Evolutionary conservation across 2,888 invertebrate species (phyloP).

Genomic region (Cataglyphis livida): DNA sequence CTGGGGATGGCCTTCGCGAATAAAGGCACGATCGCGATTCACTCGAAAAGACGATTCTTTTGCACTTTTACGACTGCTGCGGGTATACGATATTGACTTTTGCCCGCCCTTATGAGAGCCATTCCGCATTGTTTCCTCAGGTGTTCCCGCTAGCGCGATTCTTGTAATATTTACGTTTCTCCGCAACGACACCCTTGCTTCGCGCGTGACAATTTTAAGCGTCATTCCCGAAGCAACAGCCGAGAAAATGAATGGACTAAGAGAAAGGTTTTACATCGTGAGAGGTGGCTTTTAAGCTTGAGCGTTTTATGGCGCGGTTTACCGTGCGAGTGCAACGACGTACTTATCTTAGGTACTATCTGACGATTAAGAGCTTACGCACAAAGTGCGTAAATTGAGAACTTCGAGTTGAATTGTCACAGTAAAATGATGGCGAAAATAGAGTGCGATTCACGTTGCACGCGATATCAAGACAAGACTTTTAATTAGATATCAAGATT

Average conservation of each 20-base stretch:
- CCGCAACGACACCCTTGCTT: slow-evolving; percentile 30
- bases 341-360: background rate
- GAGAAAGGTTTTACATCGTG: background rate
- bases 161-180: slow-evolving; percentile 43
- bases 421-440: background rate
- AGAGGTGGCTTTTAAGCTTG: slow-evolving; percentile 12
- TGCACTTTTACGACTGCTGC: slow-evolving; percentile 39
- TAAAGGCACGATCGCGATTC: slow-evolving; percentile 43
- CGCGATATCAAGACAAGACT: too few species aligned
- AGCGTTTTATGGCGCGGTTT: slow-evolving; percentile 15
- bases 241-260: slow-evolving; percentile 28
- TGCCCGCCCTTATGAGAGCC: slow-evolving; percentile 27
- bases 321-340: background rate
- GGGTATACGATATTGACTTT: slow-evolving; percentile 40
- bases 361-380: slow-evolving; percentile 2
- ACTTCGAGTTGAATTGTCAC: background rate
- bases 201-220: slow-evolving; percentile 35
- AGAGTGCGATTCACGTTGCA: background rate
- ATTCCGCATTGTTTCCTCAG: slow-evolving; percentile 49
- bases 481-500: too few species aligned
- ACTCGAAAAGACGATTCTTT: slow-evolving; percentile 11
- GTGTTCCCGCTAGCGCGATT: slow-evolving; percentile 21
- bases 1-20: slow-evolving; percentile 20
- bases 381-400: slow-evolving; percentile 5
- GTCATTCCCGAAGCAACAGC: slow-evolving; percentile 30